phyloP scores from a whole-genome alignment of 2,888 invertebrate species.

The Diogma glabrata region DNA sequence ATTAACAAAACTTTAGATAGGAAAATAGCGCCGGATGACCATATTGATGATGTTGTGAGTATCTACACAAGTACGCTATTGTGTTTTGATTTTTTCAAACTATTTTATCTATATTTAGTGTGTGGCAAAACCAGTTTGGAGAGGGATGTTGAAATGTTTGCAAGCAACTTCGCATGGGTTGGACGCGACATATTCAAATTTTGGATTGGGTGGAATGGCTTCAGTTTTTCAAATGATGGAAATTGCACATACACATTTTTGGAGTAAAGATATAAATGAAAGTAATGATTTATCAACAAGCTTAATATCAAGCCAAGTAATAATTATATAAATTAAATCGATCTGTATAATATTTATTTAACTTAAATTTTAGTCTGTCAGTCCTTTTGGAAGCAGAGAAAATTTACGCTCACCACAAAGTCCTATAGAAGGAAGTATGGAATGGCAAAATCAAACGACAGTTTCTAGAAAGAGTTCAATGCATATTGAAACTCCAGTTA shows the following conservation, averaged over 20 bases:
- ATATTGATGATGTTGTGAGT: constrained; percentile 93
- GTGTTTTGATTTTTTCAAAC: not conserved
- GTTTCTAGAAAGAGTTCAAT: constrained; percentile 30
- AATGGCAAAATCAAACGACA: constrained; percentile 1
- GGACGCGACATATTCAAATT: constrained; percentile 84
- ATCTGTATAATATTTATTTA: not conserved
- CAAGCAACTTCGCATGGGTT: constrained; percentile 83
- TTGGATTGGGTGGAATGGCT: constrained; percentile 94
- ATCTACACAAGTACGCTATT: no score
- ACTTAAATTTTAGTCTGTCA: constrained; percentile 40
- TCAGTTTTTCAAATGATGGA: constrained; percentile 94
- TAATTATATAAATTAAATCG: constrained; percentile 14
- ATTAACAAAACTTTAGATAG: constrained; percentile 86
- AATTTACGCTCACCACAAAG: constrained; percentile 51
- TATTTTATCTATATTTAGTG: constrained; percentile 40
- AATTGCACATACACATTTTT: constrained; percentile 97
- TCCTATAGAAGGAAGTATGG: constrained; percentile 30
- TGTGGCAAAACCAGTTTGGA: constrained; percentile 83
- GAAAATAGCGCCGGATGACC: constrained; percentile 90
- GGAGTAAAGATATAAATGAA: constrained; percentile 73
- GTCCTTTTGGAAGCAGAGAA: constrained; percentile 57
- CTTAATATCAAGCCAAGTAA: constrained; percentile 33
- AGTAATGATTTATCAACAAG: constrained; percentile 38
- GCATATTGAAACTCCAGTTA: constrained; percentile 26
- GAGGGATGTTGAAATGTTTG: constrained; percentile 89